These are phyloP conservation scores for Spilosoma lubricipeda DNA, from an alignment of 2,888 invertebrate species.

Conservation along the genomic window DNA sequence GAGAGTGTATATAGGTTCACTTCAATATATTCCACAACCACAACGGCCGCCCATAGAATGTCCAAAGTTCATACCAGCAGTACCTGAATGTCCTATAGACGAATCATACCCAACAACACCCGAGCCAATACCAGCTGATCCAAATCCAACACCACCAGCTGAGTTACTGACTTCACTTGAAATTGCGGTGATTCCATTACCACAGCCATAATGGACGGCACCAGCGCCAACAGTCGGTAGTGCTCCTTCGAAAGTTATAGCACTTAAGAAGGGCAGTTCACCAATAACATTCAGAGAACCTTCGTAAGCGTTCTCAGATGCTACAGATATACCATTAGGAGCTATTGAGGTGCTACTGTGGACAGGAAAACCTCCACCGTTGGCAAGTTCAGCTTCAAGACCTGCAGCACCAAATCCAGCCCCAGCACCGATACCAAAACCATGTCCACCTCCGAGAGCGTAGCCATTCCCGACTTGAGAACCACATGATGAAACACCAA, in stretches of 20 bases:
- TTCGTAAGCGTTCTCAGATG: constrained; percentile 58
- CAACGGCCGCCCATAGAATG: neutral
- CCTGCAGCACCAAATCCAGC: constrained; percentile 54
- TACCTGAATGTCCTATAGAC: neutral
- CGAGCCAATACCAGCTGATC: neutral
- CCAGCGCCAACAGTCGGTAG: constrained; percentile 53
- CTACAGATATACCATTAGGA: constrained; percentile 53
- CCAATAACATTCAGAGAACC: constrained; percentile 52
- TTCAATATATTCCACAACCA: neutral
- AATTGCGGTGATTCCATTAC: constrained; percentile 31
- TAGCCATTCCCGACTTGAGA: too few relatives aligned
- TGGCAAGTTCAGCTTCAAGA: constrained; percentile 42
- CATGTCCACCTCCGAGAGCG: neutral
- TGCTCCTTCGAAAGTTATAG: constrained; percentile 53
- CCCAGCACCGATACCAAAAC: too few relatives aligned
- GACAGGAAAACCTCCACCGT: constrained; percentile 33
- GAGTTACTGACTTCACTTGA: neutral
- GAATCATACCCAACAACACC: neutral
- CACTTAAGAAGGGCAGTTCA: constrained; percentile 57
- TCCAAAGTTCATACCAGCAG: neutral
- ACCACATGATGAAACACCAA: too few relatives aligned
- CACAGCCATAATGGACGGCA: constrained; percentile 50
- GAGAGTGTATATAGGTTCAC: neutral
- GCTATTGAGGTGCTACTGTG: neutral
- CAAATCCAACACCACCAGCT: neutral